Evolutionary conservation across 53 echinoderm and acorn worm genomes (phyloP).

Genomic region (Astropecten irregularis): DNA sequence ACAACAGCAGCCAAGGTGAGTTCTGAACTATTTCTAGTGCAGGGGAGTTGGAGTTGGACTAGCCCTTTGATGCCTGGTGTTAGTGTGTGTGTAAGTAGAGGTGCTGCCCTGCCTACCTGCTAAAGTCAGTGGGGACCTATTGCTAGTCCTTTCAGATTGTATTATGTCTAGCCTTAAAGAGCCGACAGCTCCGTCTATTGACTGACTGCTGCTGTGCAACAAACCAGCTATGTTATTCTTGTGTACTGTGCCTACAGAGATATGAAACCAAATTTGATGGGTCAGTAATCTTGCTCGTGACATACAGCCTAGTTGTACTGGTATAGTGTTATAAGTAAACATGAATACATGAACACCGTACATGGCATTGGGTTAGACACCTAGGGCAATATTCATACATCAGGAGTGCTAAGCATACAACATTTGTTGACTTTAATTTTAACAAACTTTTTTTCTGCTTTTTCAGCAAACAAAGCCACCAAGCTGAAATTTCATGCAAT

Average conservation of each 20-base stretch:
- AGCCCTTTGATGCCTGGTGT: background rate
- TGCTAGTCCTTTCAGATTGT: too few species aligned
- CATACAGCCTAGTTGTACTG: background rate
- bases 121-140: constrained; percentile 13
- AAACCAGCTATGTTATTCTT: background rate
- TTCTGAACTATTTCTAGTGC: constrained; percentile 25
- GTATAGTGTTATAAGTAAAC: background rate
- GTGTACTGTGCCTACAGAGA: background rate
- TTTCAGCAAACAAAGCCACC: too few species aligned
- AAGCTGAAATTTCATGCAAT: too few species aligned
- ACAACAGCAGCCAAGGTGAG: too few species aligned
- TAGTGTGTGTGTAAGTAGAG: background rate
- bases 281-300: background rate
- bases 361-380: too few species aligned
- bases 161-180: constrained; percentile 14
- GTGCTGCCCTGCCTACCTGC: background rate
- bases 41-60: constrained; percentile 1
- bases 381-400: too few species aligned
- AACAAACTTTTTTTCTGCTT: too few species aligned
- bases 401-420: too few species aligned
- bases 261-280: constrained; percentile 27
- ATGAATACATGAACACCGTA: background rate
- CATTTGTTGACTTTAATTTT: too few species aligned
- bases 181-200: background rate
- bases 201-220: background rate